Base-by-base conservation (phyloP, 2,888 invertebrate species). In the Operophtera brumata region DNA sequence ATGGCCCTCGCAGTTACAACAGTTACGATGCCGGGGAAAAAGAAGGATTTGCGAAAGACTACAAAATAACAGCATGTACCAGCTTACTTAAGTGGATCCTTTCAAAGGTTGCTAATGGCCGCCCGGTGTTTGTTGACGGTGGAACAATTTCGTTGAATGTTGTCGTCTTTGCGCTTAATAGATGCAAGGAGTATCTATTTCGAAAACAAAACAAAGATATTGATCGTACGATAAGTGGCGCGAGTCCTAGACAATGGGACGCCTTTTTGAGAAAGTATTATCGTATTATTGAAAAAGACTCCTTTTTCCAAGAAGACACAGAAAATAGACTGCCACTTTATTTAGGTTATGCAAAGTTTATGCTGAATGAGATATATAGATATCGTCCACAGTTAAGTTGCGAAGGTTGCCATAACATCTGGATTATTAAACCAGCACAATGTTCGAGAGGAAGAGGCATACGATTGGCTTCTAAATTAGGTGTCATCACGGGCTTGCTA, bases 351-450 rank as follows among this genome's bases (percentile, higher is more conserved):
- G 89, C 93, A 9, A 91, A 91, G 62, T 90, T 87, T 65, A 82
- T 94, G 53, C 73, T 95, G 7, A 88, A 90, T 57, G 91, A 92
- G 66, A 85, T 95, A 20, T 85, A 88, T 54, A 85, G 80, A 49
- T 91, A 91, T 65, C 92, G 92, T 64, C 93, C 94, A 0, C 93
- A 93, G 70, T 77, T 94, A 46, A 90, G 91, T 57, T 92, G 94
- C 75, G 97, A 97, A 83, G 97, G 97, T 0, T 91, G 91, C 62
- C 92, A 93, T 73, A 96, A 97, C 82, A 93, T 97, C 64, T 97
- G 97, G 97, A 96, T 97, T 58, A 91, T 97, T 39, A 97, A 97
- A 77, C 97, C 97, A 0, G 94, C 94, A 1, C 94, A 94, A 70
- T 93, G 94, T 63, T 96, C 95, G 28, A 91, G 96, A 69, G 97